Evolutionary conservation across 2,113 vertebrate genomes (phyloP).

Genomic region (Polypterus bichir): DNA sequence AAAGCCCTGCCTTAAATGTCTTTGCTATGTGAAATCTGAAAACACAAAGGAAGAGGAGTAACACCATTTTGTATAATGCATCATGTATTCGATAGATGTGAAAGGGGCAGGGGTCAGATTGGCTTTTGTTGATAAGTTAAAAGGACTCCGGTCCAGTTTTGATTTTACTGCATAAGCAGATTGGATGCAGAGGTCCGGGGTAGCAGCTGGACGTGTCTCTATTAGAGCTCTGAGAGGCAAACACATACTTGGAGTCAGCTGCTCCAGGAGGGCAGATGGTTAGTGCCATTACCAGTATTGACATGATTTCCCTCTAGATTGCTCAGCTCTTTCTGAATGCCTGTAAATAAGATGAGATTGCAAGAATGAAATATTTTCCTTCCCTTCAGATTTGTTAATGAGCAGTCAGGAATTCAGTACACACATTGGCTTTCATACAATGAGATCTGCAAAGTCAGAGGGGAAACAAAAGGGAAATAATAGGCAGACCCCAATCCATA

Average conservation of each 20-base stretch:
- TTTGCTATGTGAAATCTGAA: too few relatives aligned
- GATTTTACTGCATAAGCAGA: not conserved
- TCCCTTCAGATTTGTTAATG: too few relatives aligned
- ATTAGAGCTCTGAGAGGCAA: conserved; percentile 24
- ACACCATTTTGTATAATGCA: too few relatives aligned
- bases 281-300: conserved; percentile 29
- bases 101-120: too few relatives aligned
- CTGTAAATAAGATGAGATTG: not conserved
- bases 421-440: not conserved
- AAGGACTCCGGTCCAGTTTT: too few relatives aligned
- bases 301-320: not conserved
- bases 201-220: conserved; percentile 22
- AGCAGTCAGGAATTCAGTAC: not conserved
- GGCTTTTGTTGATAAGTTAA: too few relatives aligned
- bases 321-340: not conserved
- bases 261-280: conserved; percentile 48
- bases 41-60: too few relatives aligned
- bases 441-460: conserved; percentile 9
- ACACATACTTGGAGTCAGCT: conserved; percentile 33
- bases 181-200: conserved; percentile 17
- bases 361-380: too few relatives aligned
- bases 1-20: too few relatives aligned
- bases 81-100: too few relatives aligned
- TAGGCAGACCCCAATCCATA: conserved; percentile 7
- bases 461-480: conserved; percentile 12